These are phyloP conservation scores for Luperina nickerlii DNA, from an alignment of 2,888 invertebrate genomes.

Conservation along the genomic window DNA sequence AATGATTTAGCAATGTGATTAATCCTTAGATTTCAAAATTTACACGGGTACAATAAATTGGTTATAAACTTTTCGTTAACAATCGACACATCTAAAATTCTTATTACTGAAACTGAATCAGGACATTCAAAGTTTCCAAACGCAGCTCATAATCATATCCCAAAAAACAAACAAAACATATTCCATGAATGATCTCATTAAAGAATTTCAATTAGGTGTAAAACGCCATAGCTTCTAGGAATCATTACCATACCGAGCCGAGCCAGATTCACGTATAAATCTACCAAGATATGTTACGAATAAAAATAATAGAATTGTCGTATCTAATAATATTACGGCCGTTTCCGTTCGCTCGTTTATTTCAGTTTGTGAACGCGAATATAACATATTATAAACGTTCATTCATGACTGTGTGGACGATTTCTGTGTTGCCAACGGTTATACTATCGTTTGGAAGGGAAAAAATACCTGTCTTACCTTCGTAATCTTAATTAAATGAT, in stretches of 20 bases:
- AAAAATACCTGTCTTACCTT: constrained; percentile 24
- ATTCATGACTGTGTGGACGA: constrained; percentile 76
- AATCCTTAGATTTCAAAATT: not conserved
- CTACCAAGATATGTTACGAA: constrained; percentile 89
- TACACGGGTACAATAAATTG: not conserved
- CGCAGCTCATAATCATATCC: constrained; percentile 42
- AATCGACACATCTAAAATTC: not conserved
- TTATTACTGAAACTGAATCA: not conserved
- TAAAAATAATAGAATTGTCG: constrained; percentile 91
- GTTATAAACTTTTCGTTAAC: not conserved
- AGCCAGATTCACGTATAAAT: constrained; percentile 87
- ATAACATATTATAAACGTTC: constrained; percentile 84
- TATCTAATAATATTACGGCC: constrained; percentile 89
- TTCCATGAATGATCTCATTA: constrained; percentile 73
- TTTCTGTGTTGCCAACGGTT: constrained; percentile 61
- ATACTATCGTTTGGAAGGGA: constrained; percentile 13
- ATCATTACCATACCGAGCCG: constrained; percentile 80
- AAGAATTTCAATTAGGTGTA: constrained; percentile 81
- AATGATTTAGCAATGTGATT: constrained; percentile 1
- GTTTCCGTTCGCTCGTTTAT: constrained; percentile 90
- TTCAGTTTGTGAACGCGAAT: constrained; percentile 88
- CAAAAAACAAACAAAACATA: constrained; percentile 68
- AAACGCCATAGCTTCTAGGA: constrained; percentile 81
- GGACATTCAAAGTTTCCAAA: constrained; percentile 15
- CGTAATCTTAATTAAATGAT: not conserved